Base-by-base conservation (phyloP, 2,113 vertebrate species). In the Zootoca vivipara region DNA sequence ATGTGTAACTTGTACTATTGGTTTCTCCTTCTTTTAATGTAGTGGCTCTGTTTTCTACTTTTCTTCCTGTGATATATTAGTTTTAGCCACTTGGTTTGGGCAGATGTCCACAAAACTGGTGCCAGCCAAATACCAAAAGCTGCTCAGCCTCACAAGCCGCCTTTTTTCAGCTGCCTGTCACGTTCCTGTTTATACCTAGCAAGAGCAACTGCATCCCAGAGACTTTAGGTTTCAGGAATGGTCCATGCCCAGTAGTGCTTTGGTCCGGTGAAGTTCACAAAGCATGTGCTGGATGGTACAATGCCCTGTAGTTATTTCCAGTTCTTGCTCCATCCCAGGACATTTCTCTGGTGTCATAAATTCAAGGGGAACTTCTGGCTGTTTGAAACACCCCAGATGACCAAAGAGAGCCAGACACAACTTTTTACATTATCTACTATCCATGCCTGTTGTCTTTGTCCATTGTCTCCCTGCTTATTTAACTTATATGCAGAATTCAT, bases 81-180 rank as follows among this genome's bases (percentile, higher is more conserved):
- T 79, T 96, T 89, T 91, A 95, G 94, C 92, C 92, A 87, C 78
- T 90, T 92, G 52, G 46, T 72, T 93, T 20, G 42, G 72, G 42
- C 56, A 84, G 78, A 72, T 40, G 0, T 92, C 87, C 95, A 89
- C 35, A 35, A 94, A 93, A 85, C 77, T 58, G 73, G 12, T 13
- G 0, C 86, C 77, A 83, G 73, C 87, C 90, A 92, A 90, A 77
- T 0, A 2, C 67, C 35, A 67, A 65, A 8, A 2, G 78, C 42
- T 73, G 28, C 73, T 90, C 86, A n/a, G 26, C 1, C 91, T 92
- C 85, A 13, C 52, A 88, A 89, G 82, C 64, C n/a, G 75, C 28
- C 74, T 69, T 72, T 86, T 84, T 87, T 38, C 28, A 38, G 40
- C 38, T 79, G 90, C 88, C 83, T 6, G 65, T 83, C 65, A 67